Evolutionary conservation across 2,888 invertebrate species (phyloP), one percentile per base, ranked within the genome.

Genomic region (Hedya salicella): DNA sequence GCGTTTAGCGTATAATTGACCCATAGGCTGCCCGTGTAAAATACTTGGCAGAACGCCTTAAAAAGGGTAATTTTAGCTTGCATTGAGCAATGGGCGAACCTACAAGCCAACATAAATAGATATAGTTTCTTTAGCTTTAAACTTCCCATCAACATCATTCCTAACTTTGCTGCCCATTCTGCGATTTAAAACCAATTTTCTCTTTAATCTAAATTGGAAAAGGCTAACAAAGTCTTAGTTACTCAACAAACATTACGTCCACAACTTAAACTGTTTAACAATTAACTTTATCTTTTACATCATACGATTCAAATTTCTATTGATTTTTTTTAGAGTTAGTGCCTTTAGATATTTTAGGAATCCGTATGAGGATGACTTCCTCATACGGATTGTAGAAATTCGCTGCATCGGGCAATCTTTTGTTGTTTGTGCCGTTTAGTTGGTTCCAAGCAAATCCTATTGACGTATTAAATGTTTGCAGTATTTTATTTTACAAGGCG

Each of bases 141-240:
- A n/a, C n/a, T n/a, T n/a, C n/a, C n/a, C n/a, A n/a, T n/a, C n/a
- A n/a, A n/a, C n/a, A n/a, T n/a, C n/a, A n/a, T n/a, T n/a, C n/a
- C n/a, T n/a, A n/a, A 25, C 3, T 3, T 17, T 16, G 17, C 4
- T 44, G 16, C 17, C 17, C 25, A 25, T 25, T 25, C 49, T 30
- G 3, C 14, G 49, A 14, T 21, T 21, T 25, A 25, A 40, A 40
- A 54, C 14, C 54, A 54, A 54, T 25, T 40, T 21, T 19, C 54
- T n/a, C 21, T 40, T 40, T 40, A 21, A 40, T 25, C 21, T 40
- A 14, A 54, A 40, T 21, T 21, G 40, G 40, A 21, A 54, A 54
- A 40, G 21, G n/a, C 13, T 21, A 21, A 49, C 30, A 49, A 49
- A 14, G 30, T 48, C 14, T n/a, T n/a, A n/a, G n/a, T 49, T 16